phyloP scores from a whole-genome alignment of 2,888 invertebrate species.

The Hydraecia micacea region DNA sequence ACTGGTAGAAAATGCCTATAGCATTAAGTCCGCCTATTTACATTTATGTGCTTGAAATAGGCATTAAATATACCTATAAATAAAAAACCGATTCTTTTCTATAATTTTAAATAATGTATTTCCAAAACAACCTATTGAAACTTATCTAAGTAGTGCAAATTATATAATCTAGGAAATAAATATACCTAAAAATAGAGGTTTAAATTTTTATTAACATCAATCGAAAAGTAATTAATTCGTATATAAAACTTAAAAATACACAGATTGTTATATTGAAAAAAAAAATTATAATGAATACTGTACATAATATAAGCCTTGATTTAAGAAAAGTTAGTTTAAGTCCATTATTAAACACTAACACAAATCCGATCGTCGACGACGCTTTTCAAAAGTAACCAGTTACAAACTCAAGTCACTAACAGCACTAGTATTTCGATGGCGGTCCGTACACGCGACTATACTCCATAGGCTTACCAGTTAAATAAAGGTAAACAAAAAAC shows the following conservation, averaged over 20 bases:
- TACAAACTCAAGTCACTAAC: neutral
- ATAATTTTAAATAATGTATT: neutral
- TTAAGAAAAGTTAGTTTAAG: constrained; percentile 14
- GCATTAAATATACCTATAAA: neutral
- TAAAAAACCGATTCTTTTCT: neutral
- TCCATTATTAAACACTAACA: constrained; percentile 21
- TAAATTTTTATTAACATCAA: neutral
- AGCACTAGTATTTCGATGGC: too few species aligned
- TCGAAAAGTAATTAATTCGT: constrained; percentile 20
- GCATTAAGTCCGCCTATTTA: too few species aligned
- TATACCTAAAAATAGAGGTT: neutral
- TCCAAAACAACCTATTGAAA: neutral
- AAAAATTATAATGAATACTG: constrained; percentile 15
- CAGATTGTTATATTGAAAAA: neutral
- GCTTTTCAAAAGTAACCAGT: neutral
- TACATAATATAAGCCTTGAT: neutral
- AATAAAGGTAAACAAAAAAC: too few species aligned
- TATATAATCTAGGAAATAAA: neutral
- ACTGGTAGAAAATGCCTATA: too few species aligned
- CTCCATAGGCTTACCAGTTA: too few species aligned
- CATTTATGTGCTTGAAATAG: neutral
- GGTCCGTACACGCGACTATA: too few species aligned
- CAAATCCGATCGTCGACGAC: neutral
- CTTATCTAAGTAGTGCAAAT: neutral
- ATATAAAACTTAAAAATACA: constrained; percentile 46